These are phyloP conservation scores for Spizaetus ornatus DNA, from an alignment of 2,113 vertebrate species.

Conservation along the genomic window DNA sequence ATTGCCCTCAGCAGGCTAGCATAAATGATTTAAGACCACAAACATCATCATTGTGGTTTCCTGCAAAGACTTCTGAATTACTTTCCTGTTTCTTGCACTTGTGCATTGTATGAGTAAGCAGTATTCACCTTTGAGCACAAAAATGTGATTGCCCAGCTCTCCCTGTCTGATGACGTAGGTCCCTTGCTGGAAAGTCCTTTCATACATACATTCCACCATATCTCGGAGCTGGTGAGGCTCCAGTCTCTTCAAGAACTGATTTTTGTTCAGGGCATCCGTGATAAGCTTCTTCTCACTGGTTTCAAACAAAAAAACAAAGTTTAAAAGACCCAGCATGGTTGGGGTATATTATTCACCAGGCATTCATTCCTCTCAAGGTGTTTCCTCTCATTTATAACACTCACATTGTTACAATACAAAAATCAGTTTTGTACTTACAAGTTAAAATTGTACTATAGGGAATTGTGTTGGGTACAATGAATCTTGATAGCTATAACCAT, in stretches of 20 bases:
- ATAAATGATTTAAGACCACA: background rate
- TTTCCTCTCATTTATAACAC: background rate
- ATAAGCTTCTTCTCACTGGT: slow-evolving; percentile 89
- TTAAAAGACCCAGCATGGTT: background rate
- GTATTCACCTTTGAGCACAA: slow-evolving; percentile 86
- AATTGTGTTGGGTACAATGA: too few relatives aligned
- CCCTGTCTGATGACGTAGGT: slow-evolving; percentile 87
- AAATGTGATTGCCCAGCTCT: slow-evolving; percentile 88
- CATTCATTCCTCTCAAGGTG: background rate
- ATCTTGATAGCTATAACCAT: too few relatives aligned
- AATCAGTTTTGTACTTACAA: too few relatives aligned
- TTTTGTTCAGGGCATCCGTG: slow-evolving; percentile 86
- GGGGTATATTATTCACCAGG: background rate
- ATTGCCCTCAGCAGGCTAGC: background rate
- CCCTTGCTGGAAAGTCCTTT: slow-evolving; percentile 83
- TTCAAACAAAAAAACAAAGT: background rate
- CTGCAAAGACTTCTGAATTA: background rate
- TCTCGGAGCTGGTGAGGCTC: slow-evolving; percentile 88
- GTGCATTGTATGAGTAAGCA: background rate
- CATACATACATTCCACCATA: slow-evolving; percentile 95
- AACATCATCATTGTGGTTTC: background rate
- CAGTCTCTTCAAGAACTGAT: slow-evolving; percentile 89
- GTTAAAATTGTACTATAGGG: too few relatives aligned
- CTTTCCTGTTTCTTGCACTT: background rate
- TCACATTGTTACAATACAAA: too few relatives aligned